phyloP scores from a whole-genome alignment of 2,113 vertebrate species.

The Brachirus orientalis region DNA sequence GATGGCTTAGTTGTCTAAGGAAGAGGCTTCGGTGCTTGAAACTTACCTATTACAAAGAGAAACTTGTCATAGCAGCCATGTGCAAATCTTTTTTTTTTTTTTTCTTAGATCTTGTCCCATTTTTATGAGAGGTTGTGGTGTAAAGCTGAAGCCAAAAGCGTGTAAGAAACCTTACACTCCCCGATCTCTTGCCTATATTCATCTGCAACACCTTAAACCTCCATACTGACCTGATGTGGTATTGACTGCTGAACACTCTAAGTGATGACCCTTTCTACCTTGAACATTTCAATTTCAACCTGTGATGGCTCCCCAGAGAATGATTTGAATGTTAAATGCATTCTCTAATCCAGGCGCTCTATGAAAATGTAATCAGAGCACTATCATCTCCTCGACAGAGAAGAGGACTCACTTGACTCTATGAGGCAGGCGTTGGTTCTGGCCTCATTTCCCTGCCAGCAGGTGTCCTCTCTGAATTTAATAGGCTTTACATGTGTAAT shows the following conservation, averaged over 20 bases:
- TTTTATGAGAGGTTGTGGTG: too few relatives aligned
- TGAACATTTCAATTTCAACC: slow-evolving; percentile 81
- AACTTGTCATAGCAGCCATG: too few relatives aligned
- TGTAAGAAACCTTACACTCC: slow-evolving; percentile 19
- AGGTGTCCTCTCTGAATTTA: slow-evolving; percentile 93
- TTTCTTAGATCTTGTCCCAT: too few relatives aligned
- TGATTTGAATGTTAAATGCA: slow-evolving; percentile 87
- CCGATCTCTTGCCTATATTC: slow-evolving; percentile 58
- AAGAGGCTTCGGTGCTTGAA: too few relatives aligned
- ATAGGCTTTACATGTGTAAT: slow-evolving; percentile 94
- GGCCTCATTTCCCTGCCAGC: slow-evolving; percentile 94
- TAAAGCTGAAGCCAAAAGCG: not conserved
- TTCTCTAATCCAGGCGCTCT: slow-evolving; percentile 73
- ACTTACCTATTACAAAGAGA: too few relatives aligned
- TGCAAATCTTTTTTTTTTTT: too few relatives aligned
- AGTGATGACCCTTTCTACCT: slow-evolving; percentile 78
- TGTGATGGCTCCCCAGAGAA: slow-evolving; percentile 79
- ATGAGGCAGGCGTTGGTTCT: slow-evolving; percentile 80
- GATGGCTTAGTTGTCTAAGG: too few relatives aligned
- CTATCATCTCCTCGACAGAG: slow-evolving; percentile 82
- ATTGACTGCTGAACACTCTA: slow-evolving; percentile 71
- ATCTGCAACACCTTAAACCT: slow-evolving; percentile 47
- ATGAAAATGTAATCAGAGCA: slow-evolving; percentile 84
- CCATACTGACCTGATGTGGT: slow-evolving; percentile 47
- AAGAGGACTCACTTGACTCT: slow-evolving; percentile 82